Evolutionary conservation across 2,113 vertebrate species (phyloP), one percentile per base, ranked within the genome.

Genomic region (Peromyscus maniculatus): DNA sequence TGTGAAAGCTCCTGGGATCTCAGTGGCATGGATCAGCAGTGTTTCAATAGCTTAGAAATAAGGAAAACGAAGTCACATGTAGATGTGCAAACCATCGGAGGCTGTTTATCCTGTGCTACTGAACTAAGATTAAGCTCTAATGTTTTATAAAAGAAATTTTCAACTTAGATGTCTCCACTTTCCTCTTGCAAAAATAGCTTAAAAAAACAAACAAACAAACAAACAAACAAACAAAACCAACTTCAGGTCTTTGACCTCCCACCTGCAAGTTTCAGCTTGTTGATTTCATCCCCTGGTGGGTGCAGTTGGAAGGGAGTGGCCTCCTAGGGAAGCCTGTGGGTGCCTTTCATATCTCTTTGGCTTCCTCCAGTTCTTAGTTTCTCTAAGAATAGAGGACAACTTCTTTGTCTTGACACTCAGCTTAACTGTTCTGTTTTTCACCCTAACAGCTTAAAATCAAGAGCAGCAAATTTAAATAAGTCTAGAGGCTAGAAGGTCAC

Each of bases 141-240:
- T 31, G 26, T 87, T 80, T 84, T 31, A 39, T 36, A 22, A 80
- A 82, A 92, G 46, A n/a, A 87, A 52, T 96, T 93, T 95, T 74
- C 91, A 84, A 89, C 28, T 87, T 83, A 31, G 31, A 1, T 36
- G 71, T 52, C 59, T 96, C 43, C 33, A 46, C 78, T 90, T 49
- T 55, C 1, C 77, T 71, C 36, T 95, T 80, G n/a, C 7, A 43
- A n/a, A 80, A 43, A 0, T 69, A 28, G 39, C 28, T 28, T 95
- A 64, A 52, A 52, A 52, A 52, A 49, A 49, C 5, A 49, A 52
- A 52, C 5, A 52, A 52, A 52, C 49, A 52, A 52, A 52, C 5
- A 52, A 52, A 6, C 49, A 52, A 52, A 52, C 49, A 52, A 52
- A 52, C 49, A 52, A 52, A 39, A 86, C 26, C 26, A 78, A 49